Evolutionary conservation across 1,140 invertebrate genomes (phyloP), one percentile per base, ranked within the genome.

Genomic region (Helicoverpa zea): DNA sequence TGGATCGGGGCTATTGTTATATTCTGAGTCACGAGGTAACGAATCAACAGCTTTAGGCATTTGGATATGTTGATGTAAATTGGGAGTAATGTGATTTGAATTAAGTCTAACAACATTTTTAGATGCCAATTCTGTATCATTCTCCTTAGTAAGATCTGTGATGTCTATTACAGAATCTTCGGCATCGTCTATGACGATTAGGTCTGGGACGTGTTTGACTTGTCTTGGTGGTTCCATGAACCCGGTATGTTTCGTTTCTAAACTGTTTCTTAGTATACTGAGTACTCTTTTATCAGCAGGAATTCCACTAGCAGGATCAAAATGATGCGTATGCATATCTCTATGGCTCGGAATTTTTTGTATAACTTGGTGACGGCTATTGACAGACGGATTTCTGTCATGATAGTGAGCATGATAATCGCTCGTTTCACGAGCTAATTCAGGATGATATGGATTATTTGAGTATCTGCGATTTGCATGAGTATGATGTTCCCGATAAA

Each of bases 221-320:
- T 56, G 84, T 70, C 95, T 95, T 79, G 95, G 86, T 30, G 90
- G 89, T 72, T 97, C 96, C 63, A 95, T 92, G 73, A 95, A 96
- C 79, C 96, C 96, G 4, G 88, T 88, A 86, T 95, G 92, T 89
- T 97, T 97, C 49, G 96, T 96, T 92, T 97, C 97, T 80, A 97
- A 91, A 88, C 96, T 97, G 82, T 96, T 97, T 83, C 97, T 95
- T 56, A 97, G 87, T 76, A 97, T 95, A 86, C 96, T 97, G 70
- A 97, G 90, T 16, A 97, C 96, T 58, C 96, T 94, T 89, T 97
- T 97, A 86, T 97, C 96, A 23, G 96, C 96, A 16, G 96, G 96
- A 11, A 95, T 83, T 74, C 91, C 91, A 83, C 82, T 88, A 58
- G 90, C 87, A 43, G 84, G 43, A 81, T 92, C 89, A 76, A 88